Conservation (phyloP, 2,888 invertebrate species). For the Meiosimyza decipiens region DNA sequence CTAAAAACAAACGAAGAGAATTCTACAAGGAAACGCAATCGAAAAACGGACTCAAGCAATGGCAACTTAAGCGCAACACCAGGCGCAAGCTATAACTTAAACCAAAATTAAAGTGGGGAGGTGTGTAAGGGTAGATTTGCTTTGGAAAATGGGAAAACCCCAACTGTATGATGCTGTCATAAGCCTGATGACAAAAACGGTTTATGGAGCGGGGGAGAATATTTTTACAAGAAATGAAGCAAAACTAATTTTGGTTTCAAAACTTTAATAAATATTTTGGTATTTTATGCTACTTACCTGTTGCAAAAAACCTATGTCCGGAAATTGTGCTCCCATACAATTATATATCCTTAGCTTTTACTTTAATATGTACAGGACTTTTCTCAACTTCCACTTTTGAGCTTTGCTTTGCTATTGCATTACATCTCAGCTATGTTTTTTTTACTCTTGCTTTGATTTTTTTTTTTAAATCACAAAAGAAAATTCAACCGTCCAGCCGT, state of each 20-base stretch:
- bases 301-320: neutral
- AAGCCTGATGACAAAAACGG: too few species aligned
- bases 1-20: neutral
- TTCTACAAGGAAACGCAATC: neutral
- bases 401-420: slow-evolving; percentile 12
- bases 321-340: neutral
- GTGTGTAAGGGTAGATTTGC: slow-evolving; percentile 5
- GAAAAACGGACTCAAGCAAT: slow-evolving; percentile 23
- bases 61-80: slow-evolving; percentile 7
- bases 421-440: neutral
- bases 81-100: slow-evolving; percentile 13
- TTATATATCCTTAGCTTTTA: neutral
- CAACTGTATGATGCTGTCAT: neutral
- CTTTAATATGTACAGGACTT: neutral
- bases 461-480: neutral
- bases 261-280: neutral
- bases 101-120: slow-evolving; percentile 3
- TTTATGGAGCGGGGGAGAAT: neutral
- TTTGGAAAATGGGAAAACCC: neutral
- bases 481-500: slow-evolving; percentile 1
- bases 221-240: neutral
- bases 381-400: neutral
- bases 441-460: neutral
- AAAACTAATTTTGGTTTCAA: neutral
- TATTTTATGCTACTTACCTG: slow-evolving; percentile 3